phyloP scores from a whole-genome alignment of 2,888 invertebrate species.

The Harpalus rubripes region DNA sequence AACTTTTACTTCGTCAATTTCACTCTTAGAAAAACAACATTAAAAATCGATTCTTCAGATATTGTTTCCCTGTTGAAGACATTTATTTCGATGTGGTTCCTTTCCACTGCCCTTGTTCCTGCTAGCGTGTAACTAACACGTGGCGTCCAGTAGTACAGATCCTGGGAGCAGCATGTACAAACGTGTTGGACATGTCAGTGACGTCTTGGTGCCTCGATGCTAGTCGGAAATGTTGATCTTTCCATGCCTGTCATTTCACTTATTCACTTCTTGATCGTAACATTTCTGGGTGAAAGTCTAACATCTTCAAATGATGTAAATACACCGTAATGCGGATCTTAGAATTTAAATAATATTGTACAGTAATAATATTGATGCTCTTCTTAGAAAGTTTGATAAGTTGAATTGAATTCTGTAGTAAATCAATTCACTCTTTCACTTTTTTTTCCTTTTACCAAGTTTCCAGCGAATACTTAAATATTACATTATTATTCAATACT shows the following conservation, averaged over 20 bases:
- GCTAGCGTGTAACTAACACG: slow-evolving; percentile 24
- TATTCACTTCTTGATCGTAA: slow-evolving; percentile 29
- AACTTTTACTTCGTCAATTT: not conserved
- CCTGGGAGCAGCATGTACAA: slow-evolving; percentile 49
- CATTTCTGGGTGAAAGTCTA: slow-evolving; percentile 12
- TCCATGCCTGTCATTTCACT: slow-evolving; percentile 31
- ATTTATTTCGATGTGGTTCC: not conserved
- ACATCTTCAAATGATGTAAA: not conserved
- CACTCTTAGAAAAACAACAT: not conserved
- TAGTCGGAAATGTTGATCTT: slow-evolving; percentile 32
- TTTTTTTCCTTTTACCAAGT: too few relatives aligned
- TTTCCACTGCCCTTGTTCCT: slow-evolving; percentile 7
- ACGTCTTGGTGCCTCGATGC: slow-evolving; percentile 55
- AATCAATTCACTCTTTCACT: too few relatives aligned
- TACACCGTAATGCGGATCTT: not conserved
- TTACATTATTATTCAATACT: too few relatives aligned
- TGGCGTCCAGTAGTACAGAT: slow-evolving; percentile 28
- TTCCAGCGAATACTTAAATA: too few relatives aligned
- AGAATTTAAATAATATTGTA: too few relatives aligned
- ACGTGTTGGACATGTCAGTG: slow-evolving; percentile 38
- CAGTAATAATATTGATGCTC: too few relatives aligned
- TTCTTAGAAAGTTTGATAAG: too few relatives aligned
- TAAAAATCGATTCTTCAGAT: not conserved
- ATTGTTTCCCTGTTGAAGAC: not conserved
- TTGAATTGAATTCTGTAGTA: too few relatives aligned